Base-by-base conservation (phyloP, 2,888 invertebrate species). In the Chloroclystis v-ata region DNA sequence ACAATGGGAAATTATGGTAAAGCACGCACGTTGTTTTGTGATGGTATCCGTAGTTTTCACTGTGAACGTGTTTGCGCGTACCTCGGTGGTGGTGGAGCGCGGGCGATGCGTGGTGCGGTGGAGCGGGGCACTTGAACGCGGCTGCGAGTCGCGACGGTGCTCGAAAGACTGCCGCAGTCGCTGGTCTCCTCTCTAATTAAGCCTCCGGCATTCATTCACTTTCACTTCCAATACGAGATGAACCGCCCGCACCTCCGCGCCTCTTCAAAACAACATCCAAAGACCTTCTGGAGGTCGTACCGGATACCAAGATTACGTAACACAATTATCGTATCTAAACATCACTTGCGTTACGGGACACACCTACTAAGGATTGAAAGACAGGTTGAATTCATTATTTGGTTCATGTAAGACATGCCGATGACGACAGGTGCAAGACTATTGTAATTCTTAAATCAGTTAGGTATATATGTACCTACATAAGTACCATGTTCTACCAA, bases 161-260 rank as follows among this genome's bases (percentile, higher is more conserved):
- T 76, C 69, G 80, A 77, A 79, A 78, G 78, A 87, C 87, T 87
- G 82, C 70, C 81, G 77, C 79, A 72, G 71, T 69, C 78, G 72
- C 77, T 68, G 71, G 72, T 72, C 80, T 83, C 82, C 81, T 86
- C 87, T 86, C 84, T 86, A 87, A 87, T 86, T 87, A 87, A 87
- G 84, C 78, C 83, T 84, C 80, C 69, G 81, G 75, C 81, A 83
- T 83, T 86, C 87, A 84, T 84, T 86, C 83, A 86, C 87, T 87
- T 87, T 87, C 87, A 87, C 87, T 87, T 87, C 84, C 78, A 85
- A 82, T 79, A 76, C 67, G 69, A 78, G 79, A 82, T 75, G 83
- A 81, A 69, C 76, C 77, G 70, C 73, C 72, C 69, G 75, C 72
- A 69, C 61, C 72, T 66, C 69, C 74, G 74, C 73, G 70, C 77